Evolutionary conservation across 2,888 invertebrate species (phyloP), one percentile per base, ranked within the genome.

Genomic region (Luffia ferchaultella): DNA sequence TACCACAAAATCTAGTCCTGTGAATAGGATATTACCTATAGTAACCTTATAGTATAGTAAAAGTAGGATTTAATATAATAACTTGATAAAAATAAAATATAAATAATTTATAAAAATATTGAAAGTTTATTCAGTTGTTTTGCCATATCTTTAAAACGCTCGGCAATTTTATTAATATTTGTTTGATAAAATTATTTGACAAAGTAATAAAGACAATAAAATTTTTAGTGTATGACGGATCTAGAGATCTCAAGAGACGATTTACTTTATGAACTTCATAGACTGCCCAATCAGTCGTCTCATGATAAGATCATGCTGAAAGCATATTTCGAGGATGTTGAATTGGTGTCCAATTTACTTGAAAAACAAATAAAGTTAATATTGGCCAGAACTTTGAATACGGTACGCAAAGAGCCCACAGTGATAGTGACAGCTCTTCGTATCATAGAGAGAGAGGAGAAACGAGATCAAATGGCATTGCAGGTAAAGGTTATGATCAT

Each of bases 241-340:
- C 85, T 99, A 59, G 98, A 99, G 74, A 95, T 95, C 68, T 98
- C 98, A 0, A 86, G 98, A 57, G 98, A 99, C 79, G 98, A 98
- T 73, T 80, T 99, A 20, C 76, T 99, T 18, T 95, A 93, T 70
- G 98, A 98, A 67, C 84, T 98, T 20, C 96, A 97, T 69, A 94
- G 97, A 68, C 85, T 97, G 58, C 95, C 97, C 0, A 95, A 95
- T 67, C 95, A 97, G 65, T 92, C 93, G 0, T 89, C 91, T 0
- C 93, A 93, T 58, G 97, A 97, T 68, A 95, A 93, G 68, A 92
- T 94, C 49, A 93, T 97, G 85, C 78, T 99, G 1, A 95, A 96
- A 71, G 93, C 96, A 15, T 98, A 98, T 74, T 99, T 99, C 77
- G 93, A 93, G 58, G 97, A 98, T 69, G 97, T 99, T 0, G 94